Evolutionary conservation across 2,113 vertebrate species (phyloP), one percentile per base, ranked within the genome.

Genomic region (Pteruthius melanotis): DNA sequence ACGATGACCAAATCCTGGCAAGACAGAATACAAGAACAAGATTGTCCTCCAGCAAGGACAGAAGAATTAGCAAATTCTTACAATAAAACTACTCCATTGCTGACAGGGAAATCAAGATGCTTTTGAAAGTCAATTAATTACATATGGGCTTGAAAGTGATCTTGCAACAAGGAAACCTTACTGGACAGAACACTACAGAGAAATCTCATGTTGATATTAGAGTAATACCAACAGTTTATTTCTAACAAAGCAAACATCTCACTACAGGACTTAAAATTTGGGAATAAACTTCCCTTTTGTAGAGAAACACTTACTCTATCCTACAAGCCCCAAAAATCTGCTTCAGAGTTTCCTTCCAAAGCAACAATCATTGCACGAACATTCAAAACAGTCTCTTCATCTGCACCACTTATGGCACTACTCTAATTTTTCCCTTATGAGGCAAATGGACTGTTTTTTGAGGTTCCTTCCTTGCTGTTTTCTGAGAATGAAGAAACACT

Each of bases 381-480:
- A 47, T 22, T 27, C 16, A 50, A 33, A 85, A 42, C 13, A 30
- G 15, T 27, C 49, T 83, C 66, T 40, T 53, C 26, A 82, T 26
- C 56, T 27, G 26, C 39, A 63, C 5, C 8, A 30, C 39, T 63
- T 21, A 7, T 0, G 3, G 15, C 76, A 64, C 6, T 5, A 15
- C 22, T 83, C 35, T 45, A 23, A 10, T 24, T 37, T 53, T 56
- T 37, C 31, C 45, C 3, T 74, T 10, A 47, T 44, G 17, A 60
- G 10, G 35, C 5, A 76, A 39, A 63, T 0, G 0, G 6, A 52
- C 21, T 1, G 2, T 0, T 30, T 90, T 74, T 24, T 70, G 47
- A 83, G 23, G 28, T 57, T 37, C 14, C 31, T 85, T 79, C 52
- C 40, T 57, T 47, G 52, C 12, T 82, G 39, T 65, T 61, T 61